Conservation (phyloP, 1,140 invertebrate species). For the Diachasmimorpha longicaudata region DNA sequence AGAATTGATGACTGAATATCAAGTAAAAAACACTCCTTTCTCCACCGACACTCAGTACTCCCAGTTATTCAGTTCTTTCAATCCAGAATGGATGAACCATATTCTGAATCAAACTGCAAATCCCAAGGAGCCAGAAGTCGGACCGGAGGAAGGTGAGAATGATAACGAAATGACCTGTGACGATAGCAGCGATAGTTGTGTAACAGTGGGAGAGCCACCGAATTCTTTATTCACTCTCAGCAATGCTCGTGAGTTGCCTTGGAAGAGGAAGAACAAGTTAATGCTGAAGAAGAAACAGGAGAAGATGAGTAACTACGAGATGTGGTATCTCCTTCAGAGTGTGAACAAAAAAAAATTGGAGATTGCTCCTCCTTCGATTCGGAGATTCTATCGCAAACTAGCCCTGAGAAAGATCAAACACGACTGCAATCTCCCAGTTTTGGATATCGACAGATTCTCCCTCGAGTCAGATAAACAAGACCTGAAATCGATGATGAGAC, state of each 20-base stretch:
- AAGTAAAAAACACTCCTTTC: neutral
- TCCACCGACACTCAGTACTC: slow-evolving; percentile 29
- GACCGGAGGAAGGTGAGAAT: slow-evolving; percentile 20
- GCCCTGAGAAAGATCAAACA: slow-evolving; percentile 68
- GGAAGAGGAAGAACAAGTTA: slow-evolving; percentile 37
- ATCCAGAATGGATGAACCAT: slow-evolving; percentile 38
- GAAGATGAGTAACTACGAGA: slow-evolving; percentile 67
- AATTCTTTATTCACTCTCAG: slow-evolving; percentile 43
- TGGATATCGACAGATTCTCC: slow-evolving; percentile 65
- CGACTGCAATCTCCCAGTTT: slow-evolving; percentile 64
- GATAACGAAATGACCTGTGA: slow-evolving; percentile 28
- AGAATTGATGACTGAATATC: slow-evolving; percentile 15
- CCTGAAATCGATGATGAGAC: slow-evolving; percentile 20
- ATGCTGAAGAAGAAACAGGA: slow-evolving; percentile 42
- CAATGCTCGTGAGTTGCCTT: slow-evolving; percentile 39
- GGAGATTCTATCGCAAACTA: slow-evolving; percentile 67
- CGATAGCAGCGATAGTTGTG: slow-evolving; percentile 32
- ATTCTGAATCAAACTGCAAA: slow-evolving; percentile 22
- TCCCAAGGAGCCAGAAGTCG: neutral
- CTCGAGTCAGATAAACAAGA: slow-evolving; percentile 33
- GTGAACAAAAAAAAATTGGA: slow-evolving; percentile 54
- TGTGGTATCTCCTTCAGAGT: slow-evolving; percentile 64
- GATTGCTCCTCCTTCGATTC: slow-evolving; percentile 52
- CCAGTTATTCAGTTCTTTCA: slow-evolving; percentile 35
- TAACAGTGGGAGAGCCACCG: slow-evolving; percentile 38